Evolutionary conservation across 1,140 invertebrate species (phyloP), one percentile per base, ranked within the genome.

Genomic region (Tetramorium simillimum): DNA sequence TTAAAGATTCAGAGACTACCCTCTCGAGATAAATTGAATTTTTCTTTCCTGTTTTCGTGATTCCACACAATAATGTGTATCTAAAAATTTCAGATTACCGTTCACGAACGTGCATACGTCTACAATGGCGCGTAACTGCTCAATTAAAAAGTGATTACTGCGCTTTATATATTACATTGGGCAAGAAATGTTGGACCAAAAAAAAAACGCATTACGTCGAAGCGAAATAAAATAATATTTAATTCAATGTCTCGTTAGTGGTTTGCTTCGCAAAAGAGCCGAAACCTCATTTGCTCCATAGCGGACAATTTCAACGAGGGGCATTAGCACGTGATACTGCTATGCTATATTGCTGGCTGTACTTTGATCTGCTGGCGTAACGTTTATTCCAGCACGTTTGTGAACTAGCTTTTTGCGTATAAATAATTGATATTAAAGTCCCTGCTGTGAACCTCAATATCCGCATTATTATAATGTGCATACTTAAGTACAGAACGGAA

Each of bases 341-440:
- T 72, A 18, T 16, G 28, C n/a, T 80, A 7, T 37, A 40, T n/a
- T 33, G 46, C 33, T 53, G 9, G 37, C 63, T 43, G 1, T 46
- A 56, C 65, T 81, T 81, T 81, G 78, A 81, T 81, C 78, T 81
- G 16, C 2, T 33, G 51, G 65, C 49, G 65, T 81, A 72, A 70
- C 65, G 46, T 70, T 69, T 51, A n/a, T 56, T 18, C 10, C 16
- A 16, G 16, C 49, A 33, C 49, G 37, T n/a, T 51, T 14, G 62
- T 16, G 16, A 2, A 81, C 69, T 46, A 70, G 77, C 65, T 81
- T 81, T 81, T 70, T 81, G 46, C 33, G 21, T 43, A 56, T 72
- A 81, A 81, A 81, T 81, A 70, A 37, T 58, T 43, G 16, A 81
- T 81, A 58, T 18, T 72, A 28, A 37, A 43, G n/a, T 46, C 43